Evolutionary conservation across 2,113 vertebrate species (phyloP).

Genomic region (Piaya cayana): DNA sequence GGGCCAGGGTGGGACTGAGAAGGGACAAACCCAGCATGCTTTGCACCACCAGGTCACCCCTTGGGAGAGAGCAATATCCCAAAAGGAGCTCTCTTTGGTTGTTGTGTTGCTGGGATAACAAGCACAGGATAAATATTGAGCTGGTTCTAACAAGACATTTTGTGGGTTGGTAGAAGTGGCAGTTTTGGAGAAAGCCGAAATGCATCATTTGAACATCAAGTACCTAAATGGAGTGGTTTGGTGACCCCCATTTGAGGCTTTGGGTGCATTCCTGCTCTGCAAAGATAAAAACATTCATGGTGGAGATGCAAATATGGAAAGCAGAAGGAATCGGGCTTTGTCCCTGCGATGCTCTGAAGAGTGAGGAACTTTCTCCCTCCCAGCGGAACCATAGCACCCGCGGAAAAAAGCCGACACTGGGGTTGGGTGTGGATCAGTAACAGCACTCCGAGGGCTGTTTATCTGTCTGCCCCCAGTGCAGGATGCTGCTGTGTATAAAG

Average conservation of each 20-base stretch:
- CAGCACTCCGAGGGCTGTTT: not conserved
- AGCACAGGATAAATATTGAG: not conserved
- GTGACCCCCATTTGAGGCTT: not conserved
- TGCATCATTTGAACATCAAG: rapidly evolving
- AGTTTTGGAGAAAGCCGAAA: not conserved
- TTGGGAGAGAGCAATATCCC: not conserved
- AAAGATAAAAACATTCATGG: rapidly evolving
- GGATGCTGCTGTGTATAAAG: not conserved
- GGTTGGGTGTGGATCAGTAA: not conserved
- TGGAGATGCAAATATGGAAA: not conserved
- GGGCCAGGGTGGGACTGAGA: not conserved
- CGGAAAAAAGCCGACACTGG: not conserved
- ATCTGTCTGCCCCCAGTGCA: rapidly evolving
- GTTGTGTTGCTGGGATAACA: not conserved
- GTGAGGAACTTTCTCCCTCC: not conserved
- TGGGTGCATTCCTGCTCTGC: not conserved
- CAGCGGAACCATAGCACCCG: not conserved
- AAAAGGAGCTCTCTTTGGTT: not conserved
- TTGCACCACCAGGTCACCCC: rapidly evolving
- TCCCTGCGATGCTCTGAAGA: not conserved
- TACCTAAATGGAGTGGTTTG: rapidly evolving
- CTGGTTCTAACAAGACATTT: not conserved
- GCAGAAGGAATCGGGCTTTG: not conserved
- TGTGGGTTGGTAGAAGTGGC: not conserved
- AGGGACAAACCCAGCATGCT: not conserved